Base-by-base conservation (phyloP, 2,797 vertebrate genomes). In the Novumbra hubbsi region DNA sequence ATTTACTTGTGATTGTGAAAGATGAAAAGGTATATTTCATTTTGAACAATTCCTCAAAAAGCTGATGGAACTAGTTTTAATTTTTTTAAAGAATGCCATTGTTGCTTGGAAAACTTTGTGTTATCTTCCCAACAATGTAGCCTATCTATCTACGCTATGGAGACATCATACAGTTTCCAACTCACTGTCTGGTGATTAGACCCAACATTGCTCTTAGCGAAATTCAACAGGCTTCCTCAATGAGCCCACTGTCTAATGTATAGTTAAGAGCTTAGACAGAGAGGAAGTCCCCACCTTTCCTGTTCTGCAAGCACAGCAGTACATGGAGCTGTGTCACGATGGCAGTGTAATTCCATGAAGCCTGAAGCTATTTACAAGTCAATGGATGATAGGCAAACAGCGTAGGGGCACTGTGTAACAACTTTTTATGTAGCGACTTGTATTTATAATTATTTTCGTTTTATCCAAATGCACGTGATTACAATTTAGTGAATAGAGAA, bases 221-320 rank as follows among this genome's bases (percentile, higher is more conserved):
- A 74, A 70, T 65, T 49, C 52, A 71, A 24, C 27, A 73, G 48
- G 57, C 66, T 74, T 77, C 75, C 52, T 60, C 17, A 27, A 5
- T 6, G 60, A 32, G 19, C 6, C 52, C n/a, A 55, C 19, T 2
- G 5, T 66, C 15, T 67, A 24, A 19, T 38, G 30, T 67, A 24
- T 45, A 67, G 30, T 38, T 14, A 14, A 67, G 65, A 24, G 34
- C n/a, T n/a, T 34, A 57, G 48, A 2, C 87, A 85, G 84, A 84
- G 79, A 83, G 86, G 87, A 89, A 90, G 82, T 80, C 63, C 84
- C 88, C 90, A 85, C 88, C 84, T 87, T 92, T 92, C 88, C 91
- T 89, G 87, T 73, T 78, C 73, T 70, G 70, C 79, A 82, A 60
- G 71, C 83, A 85, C 38, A 62, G 84, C 85, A 78, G 17, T 62